Percentiles rank a stretch among this genome's conserved stretches.
Conservation (phyloP, 2,113 vertebrate genomes). For the Halichoeres trimaculatus region DNA sequence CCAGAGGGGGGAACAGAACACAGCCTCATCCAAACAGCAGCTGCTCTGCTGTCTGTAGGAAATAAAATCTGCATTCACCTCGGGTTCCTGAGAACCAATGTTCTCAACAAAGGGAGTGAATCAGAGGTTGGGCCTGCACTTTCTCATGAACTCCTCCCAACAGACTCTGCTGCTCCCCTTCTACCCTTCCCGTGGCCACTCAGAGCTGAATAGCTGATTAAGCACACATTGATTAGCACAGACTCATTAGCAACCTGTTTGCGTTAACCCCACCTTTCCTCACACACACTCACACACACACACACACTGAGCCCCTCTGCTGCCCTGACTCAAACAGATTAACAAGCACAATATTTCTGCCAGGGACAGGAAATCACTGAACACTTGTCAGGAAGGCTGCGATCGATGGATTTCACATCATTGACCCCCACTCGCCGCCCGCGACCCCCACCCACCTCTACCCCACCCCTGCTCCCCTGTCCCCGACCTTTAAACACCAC, state of each 20-base stretch:
- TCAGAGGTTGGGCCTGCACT: constrained; percentile 77
- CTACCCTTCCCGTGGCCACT: constrained; percentile 61
- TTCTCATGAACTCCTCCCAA: constrained; percentile 80
- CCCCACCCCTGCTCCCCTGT: constrained; percentile 16
- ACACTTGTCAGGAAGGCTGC: constrained; percentile 76
- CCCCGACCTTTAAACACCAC: constrained; percentile 43
- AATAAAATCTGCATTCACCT: constrained; percentile 63
- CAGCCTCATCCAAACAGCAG: constrained; percentile 27
- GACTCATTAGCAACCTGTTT: constrained; percentile 91
- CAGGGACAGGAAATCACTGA: constrained; percentile 84
- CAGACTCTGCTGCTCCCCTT: constrained; percentile 48
- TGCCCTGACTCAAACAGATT: constrained; percentile 83
- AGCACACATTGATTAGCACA: constrained; percentile 87
- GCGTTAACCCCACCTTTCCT: constrained; percentile 64
- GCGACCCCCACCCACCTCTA: constrained; percentile 18
- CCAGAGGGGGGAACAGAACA: background rate
- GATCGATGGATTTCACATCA: constrained; percentile 77
- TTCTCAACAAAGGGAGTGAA: constrained; percentile 73
- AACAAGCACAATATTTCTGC: constrained; percentile 70
- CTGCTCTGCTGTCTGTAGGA: constrained; percentile 32
- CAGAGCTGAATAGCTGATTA: constrained; percentile 88
- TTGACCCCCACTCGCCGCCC: constrained; percentile 53
- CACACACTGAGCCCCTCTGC: constrained; percentile 52
- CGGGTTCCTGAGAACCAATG: constrained; percentile 55
- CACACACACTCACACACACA: constrained; percentile 7